Conservation (phyloP, 2,888 invertebrate species). For the Eulithis prunata region DNA sequence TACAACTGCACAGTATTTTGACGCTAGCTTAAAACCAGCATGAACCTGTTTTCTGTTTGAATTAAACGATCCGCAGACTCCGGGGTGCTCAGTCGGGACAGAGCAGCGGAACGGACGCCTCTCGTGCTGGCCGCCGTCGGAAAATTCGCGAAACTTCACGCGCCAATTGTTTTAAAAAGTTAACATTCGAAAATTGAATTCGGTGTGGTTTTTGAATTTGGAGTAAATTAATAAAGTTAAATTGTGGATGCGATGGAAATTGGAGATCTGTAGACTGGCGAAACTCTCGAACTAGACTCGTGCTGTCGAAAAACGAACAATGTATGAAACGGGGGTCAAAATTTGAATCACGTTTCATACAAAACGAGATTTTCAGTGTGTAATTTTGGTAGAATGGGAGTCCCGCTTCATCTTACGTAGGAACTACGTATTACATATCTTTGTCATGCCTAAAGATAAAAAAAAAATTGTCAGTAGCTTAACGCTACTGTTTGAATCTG, state of each 20-base stretch:
- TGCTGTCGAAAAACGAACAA: too few relatives aligned
- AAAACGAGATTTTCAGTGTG: too few relatives aligned
- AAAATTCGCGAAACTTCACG: constrained; percentile 51
- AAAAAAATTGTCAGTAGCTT: too few relatives aligned
- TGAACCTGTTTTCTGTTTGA: constrained; percentile 16
- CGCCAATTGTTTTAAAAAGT: constrained; percentile 45
- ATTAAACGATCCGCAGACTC: constrained; percentile 45
- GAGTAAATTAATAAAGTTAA: not conserved
- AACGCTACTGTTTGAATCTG: not conserved
- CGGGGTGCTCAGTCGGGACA: constrained; percentile 41
- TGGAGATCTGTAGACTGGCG: constrained; percentile 10
- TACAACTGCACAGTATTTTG: not conserved
- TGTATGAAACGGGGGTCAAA: too few relatives aligned
- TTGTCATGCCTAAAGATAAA: too few relatives aligned
- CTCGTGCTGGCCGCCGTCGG: constrained; percentile 18
- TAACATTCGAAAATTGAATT: constrained; percentile 19
- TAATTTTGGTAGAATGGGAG: too few relatives aligned
- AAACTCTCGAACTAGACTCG: too few relatives aligned
- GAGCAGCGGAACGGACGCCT: constrained; percentile 41
- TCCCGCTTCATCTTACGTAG: too few relatives aligned
- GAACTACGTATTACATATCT: too few relatives aligned
- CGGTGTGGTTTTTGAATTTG: constrained; percentile 20
- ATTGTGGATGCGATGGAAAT: constrained; percentile 16
- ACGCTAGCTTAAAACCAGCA: constrained; percentile 1
- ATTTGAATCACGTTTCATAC: too few relatives aligned